A percentile compares a stretch with the other conserved stretches of the same genome.
Evolutionary conservation across 2,888 invertebrate genomes (phyloP).

Genomic region (Andrena trimmerana): DNA sequence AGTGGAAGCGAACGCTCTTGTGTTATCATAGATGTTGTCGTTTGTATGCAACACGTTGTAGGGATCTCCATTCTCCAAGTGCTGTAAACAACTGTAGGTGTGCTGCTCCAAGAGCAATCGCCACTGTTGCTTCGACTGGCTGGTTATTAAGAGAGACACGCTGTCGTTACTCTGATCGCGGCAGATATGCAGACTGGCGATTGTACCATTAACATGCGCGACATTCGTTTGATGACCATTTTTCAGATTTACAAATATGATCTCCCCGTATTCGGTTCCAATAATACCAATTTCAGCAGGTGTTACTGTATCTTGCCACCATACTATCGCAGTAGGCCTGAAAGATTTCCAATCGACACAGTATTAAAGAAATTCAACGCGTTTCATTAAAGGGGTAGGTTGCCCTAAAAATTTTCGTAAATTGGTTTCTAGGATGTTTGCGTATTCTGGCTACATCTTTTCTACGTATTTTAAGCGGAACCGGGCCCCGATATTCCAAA

Average conservation of each 20-base stretch:
- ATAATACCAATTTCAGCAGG: slow-evolving; percentile 83
- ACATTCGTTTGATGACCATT: slow-evolving; percentile 88
- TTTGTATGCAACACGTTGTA: slow-evolving; percentile 32
- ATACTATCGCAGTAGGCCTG: slow-evolving; percentile 82
- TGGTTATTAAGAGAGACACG: slow-evolving; percentile 89
- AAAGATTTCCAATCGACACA: slow-evolving; percentile 18
- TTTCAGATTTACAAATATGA: slow-evolving; percentile 90
- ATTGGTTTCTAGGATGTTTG: too few relatives aligned
- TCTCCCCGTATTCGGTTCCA: slow-evolving; percentile 86
- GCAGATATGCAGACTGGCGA: slow-evolving; percentile 89
- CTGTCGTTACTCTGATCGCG: slow-evolving; percentile 90
- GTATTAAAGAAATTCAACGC: neutral
- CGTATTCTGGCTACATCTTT: too few relatives aligned
- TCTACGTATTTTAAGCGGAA: too few relatives aligned
- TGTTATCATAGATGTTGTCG: slow-evolving; percentile 72
- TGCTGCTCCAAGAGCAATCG: slow-evolving; percentile 93
- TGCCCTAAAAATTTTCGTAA: too few relatives aligned
- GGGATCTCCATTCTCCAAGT: slow-evolving; percentile 64
- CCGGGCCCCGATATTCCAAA: too few relatives aligned
- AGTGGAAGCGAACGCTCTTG: slow-evolving; percentile 80
- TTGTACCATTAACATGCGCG: slow-evolving; percentile 88
- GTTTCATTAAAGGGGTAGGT: neutral
- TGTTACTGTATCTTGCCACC: slow-evolving; percentile 83
- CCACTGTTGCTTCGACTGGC: slow-evolving; percentile 92
- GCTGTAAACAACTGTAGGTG: slow-evolving; percentile 86